Conservation (phyloP, 2,797 vertebrate genomes). For the Sebastes diaconus region DNA sequence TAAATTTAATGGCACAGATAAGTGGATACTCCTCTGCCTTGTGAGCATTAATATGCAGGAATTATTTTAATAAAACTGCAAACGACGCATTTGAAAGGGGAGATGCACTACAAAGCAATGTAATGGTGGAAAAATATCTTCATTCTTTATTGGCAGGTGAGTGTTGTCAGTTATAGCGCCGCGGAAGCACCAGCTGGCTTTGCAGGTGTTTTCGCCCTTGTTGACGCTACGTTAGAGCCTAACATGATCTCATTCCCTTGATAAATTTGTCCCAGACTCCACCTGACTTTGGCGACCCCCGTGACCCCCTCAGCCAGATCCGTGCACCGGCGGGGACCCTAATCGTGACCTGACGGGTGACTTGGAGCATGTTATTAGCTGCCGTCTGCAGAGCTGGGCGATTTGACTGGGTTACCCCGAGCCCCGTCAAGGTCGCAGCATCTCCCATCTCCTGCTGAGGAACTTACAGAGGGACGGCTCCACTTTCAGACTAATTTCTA, state of each 20-base stretch:
- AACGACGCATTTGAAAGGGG: conserved; percentile 20
- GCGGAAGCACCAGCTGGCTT: conserved; percentile 73
- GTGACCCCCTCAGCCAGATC: conserved; percentile 72
- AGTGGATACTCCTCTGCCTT: conserved; percentile 55
- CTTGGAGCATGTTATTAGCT: conserved; percentile 51
- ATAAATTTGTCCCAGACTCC: conserved; percentile 84
- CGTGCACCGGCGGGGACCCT: conserved; percentile 71
- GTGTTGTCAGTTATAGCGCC: conserved; percentile 55
- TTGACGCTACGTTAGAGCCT: conserved; percentile 85
- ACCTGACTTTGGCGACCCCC: conserved; percentile 80
- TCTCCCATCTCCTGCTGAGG: conserved; percentile 48
- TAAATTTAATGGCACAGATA: conserved; percentile 80
- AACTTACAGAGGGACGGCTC: conserved; percentile 26
- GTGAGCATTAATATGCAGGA: conserved; percentile 58
- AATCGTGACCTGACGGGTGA: conserved; percentile 71
- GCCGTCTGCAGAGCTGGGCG: conserved; percentile 34
- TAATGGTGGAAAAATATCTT: conserved; percentile 43
- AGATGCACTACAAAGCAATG: background rate
- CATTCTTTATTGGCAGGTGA: conserved; percentile 76
- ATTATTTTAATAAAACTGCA: conserved; percentile 51
- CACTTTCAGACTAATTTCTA: conserved; percentile 63
- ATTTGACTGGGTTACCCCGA: conserved; percentile 27
- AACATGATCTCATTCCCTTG: conserved; percentile 82
- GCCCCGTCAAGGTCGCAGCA: conserved; percentile 37
- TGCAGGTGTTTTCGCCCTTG: conserved; percentile 80